Evolutionary conservation across 2,113 vertebrate species (phyloP).

Genomic region (Labeo catla): DNA sequence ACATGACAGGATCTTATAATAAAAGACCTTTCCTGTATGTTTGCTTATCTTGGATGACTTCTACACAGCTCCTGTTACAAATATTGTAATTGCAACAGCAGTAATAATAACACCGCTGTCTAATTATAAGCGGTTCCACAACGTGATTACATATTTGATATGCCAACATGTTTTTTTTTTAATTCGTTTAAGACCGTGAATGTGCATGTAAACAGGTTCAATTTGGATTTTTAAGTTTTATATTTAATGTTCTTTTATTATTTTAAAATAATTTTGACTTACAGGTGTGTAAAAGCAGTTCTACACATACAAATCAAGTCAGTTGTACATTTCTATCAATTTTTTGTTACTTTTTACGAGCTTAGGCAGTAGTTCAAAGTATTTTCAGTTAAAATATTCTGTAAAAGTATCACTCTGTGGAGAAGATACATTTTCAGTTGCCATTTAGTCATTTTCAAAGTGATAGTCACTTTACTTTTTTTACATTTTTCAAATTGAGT

Average conservation of each 20-base stretch:
- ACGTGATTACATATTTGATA: neutral
- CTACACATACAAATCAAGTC: neutral
- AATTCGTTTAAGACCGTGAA: neutral
- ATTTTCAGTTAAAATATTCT: neutral
- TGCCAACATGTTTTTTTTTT: neutral
- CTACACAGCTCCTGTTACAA: neutral
- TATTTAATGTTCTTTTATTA: neutral
- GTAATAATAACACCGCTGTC: neutral
- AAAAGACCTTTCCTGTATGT: neutral
- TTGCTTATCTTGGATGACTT: neutral
- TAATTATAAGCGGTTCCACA: neutral
- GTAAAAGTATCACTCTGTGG: neutral
- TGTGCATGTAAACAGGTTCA: neutral
- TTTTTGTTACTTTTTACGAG: neutral
- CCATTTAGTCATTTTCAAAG: neutral
- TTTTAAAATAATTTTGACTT: neutral
- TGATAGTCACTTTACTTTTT: neutral
- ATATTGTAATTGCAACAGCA: neutral
- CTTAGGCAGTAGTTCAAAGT: neutral
- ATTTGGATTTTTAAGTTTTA: too few relatives aligned
- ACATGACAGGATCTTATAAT: slow-evolving; percentile 9
- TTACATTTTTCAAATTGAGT: neutral
- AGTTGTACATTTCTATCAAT: neutral
- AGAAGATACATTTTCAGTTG: neutral
- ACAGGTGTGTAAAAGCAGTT: neutral